Evolutionary conservation across 2,888 invertebrate species (phyloP).

Genomic region (Cartodere bifasciata): DNA sequence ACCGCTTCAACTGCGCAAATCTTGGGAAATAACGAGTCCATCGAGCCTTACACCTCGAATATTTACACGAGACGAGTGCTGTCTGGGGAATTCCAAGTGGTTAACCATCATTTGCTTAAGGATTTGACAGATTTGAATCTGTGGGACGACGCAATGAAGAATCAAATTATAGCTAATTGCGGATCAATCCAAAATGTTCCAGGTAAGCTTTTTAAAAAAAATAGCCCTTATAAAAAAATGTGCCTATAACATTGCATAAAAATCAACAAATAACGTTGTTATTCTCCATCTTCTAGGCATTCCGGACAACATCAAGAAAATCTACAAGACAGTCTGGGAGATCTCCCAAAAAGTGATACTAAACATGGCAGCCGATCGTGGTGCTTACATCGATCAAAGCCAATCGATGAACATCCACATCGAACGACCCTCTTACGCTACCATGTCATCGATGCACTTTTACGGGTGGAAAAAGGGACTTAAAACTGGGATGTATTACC

Average conservation of each 20-base stretch:
- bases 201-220: no score
- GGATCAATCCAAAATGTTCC: slow-evolving; percentile 89
- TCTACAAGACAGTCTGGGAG: slow-evolving; percentile 98
- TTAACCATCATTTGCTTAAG: slow-evolving; percentile 88
- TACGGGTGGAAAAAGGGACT: slow-evolving; percentile 93
- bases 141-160: slow-evolving; percentile 95
- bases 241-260: no score
- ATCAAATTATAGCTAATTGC: slow-evolving; percentile 76
- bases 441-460: slow-evolving; percentile 96
- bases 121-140: slow-evolving; percentile 84
- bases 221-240: no score
- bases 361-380: slow-evolving; percentile 95
- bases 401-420: slow-evolving; percentile 97
- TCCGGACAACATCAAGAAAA: slow-evolving; percentile 68
- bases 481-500: slow-evolving; percentile 99
- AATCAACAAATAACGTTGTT: no score
- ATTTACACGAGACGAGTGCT: slow-evolving; percentile 89
- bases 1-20: slow-evolving; percentile 99
- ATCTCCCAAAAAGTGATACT: slow-evolving; percentile 85
- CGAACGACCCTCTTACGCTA: slow-evolving; percentile 85
- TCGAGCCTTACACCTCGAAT: slow-evolving; percentile 97
- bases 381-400: slow-evolving; percentile 97
- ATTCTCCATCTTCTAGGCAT: no score
- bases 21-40: slow-evolving; percentile 95
- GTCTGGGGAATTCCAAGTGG: slow-evolving; percentile 92